Conservation (phyloP, 2,113 vertebrate genomes). For the Heloderma charlesbogerti region DNA sequence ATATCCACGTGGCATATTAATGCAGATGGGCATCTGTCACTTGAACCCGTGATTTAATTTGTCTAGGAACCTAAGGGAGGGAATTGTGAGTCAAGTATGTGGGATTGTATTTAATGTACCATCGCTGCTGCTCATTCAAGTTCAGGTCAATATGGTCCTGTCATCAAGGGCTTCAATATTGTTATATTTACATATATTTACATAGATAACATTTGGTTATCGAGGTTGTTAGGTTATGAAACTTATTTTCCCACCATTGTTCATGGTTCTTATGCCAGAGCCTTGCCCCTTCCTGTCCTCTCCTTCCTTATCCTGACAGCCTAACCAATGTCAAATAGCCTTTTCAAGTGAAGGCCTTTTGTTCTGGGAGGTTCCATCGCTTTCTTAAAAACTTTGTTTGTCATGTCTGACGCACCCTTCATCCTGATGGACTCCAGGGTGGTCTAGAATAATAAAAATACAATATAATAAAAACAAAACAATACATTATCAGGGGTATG, state of each 20-base stretch:
- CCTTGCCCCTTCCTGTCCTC: neutral
- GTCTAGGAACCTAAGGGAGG: neutral
- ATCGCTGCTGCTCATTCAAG: neutral
- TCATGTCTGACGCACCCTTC: neutral
- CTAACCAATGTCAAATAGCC: neutral
- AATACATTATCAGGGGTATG: no score
- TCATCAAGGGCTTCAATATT: neutral
- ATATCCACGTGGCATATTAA: neutral
- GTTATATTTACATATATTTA: neutral
- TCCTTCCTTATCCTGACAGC: conserved; percentile 4
- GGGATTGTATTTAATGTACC: neutral
- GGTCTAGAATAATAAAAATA: neutral
- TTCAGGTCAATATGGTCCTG: neutral
- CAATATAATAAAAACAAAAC: neutral
- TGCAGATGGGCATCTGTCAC: neutral
- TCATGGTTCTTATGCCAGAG: neutral
- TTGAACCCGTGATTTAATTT: conserved; percentile 27
- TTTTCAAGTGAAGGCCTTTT: neutral
- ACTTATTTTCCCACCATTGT: neutral
- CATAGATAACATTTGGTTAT: neutral
- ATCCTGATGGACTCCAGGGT: neutral
- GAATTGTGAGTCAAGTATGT: neutral
- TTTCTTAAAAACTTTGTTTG: neutral
- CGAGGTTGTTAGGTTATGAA: neutral
- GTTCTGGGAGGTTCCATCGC: neutral